Conservation (phyloP, 1,140 invertebrate species). For the Charaxes varanes region DNA sequence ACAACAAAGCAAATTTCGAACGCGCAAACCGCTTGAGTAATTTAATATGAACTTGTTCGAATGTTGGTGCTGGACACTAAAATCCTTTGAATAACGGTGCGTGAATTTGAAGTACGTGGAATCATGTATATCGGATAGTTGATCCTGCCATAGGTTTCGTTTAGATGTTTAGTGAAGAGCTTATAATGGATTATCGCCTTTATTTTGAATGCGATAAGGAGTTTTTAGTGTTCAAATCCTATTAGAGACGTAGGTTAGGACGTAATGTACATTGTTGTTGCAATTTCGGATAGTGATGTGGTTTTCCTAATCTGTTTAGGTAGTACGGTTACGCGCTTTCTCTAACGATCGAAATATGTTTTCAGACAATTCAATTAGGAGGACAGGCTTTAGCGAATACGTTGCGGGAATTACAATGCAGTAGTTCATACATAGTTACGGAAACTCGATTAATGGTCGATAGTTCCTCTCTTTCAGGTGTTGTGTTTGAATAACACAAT, state of each 20-base stretch:
- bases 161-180: not conserved
- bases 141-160: constrained; percentile 2
- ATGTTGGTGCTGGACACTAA: constrained; percentile 6
- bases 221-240: not conserved
- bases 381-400: no score
- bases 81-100: constrained; percentile 17
- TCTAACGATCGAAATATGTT: constrained; percentile 18
- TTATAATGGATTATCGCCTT: constrained; percentile 6
- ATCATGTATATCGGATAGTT: constrained; percentile 1
- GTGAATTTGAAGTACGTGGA: constrained; percentile 10
- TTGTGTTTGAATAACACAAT: no score
- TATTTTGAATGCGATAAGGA: constrained; percentile 5
- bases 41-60: constrained; percentile 12
- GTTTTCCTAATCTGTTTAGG: constrained; percentile 22
- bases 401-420: no score
- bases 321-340: constrained; percentile 12
- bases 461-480: no score
- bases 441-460: no score
- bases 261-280: constrained; percentile 2
- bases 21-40: not conserved
- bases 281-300: constrained; percentile 15
- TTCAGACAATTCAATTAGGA: constrained; percentile 23
- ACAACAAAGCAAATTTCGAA: constrained; percentile 7
- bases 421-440: no score
- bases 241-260: not conserved